Base-by-base conservation (phyloP, 2,113 vertebrate species). In the Pseudorasbora parva region DNA sequence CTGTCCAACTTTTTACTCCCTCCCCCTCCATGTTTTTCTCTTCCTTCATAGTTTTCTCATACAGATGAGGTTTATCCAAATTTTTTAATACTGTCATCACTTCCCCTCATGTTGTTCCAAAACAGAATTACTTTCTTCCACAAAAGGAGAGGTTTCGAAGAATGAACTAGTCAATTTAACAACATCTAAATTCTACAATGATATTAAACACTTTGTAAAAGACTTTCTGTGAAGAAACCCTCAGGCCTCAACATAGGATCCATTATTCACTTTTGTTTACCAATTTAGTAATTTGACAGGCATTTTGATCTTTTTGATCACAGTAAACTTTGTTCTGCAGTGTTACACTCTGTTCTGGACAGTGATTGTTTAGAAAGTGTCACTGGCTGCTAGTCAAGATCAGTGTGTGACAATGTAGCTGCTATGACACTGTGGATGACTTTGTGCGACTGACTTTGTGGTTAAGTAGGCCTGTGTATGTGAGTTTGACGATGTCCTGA, bases 351-450 rank as follows among this genome's bases (percentile, higher is more conserved):
- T 68, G 81, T 66, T 76, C 83, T 14, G 84, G 89, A 92, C 91
- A 91, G 88, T 84, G 87, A 90, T 90, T 89, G 87, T 89, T 91
- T 88, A 88, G 88, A 41, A 60, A 57, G 71, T 9, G 2, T 82
- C 79, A 75, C 86, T 91, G 90, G 87, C 90, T 90, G 59, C 56
- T 43, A 81, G 80, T 90, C 86, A 87, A 85, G 49, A 87, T 25
- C 75, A 86, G 88, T n/a, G n/a, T n/a, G n/a, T 88, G 84, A 92
- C 91, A 92, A 91, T 90, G 89, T 82, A 37, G 86, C 82, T 86
- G 85, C 85, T 90, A 88, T 91, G 85, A 72, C 82, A 51, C 64
- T 82, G 23, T 84, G 68, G 69, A n/a, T 85, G 68, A 75, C 27
- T 85, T 45, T 86, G 81, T 82, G 69, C 82, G 62, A 59, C 71